These are phyloP conservation scores for Neolamprologus falcicula DNA, from an alignment of 2,113 vertebrate genomes.

Conservation along the genomic window DNA sequence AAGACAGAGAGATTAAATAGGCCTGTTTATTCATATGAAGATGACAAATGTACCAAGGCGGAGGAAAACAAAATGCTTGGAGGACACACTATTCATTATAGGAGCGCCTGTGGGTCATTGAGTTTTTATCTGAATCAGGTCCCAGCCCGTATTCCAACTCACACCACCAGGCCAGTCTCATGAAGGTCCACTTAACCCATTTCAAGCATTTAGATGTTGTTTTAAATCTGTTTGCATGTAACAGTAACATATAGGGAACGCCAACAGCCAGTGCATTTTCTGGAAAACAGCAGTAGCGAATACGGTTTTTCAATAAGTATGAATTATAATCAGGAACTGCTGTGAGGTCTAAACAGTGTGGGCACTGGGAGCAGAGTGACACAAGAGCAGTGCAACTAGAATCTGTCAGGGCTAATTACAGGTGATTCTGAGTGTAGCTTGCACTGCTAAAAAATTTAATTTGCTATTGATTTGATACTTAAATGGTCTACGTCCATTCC, in stretches of 20 bases:
- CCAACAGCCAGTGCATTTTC: neutral
- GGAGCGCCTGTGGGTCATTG: slow-evolving; percentile 60
- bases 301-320: neutral
- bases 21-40: slow-evolving; percentile 71
- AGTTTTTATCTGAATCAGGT: slow-evolving; percentile 67
- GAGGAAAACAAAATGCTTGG: slow-evolving; percentile 46
- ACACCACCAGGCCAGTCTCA: slow-evolving; percentile 29
- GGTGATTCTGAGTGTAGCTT: slow-evolving; percentile 70
- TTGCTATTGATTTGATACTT: slow-evolving; percentile 79
- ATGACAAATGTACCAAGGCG: slow-evolving; percentile 66
- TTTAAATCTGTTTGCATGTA: slow-evolving; percentile 12
- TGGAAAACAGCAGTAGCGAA: neutral
- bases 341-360: neutral
- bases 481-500: slow-evolving; percentile 70
- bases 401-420: slow-evolving; percentile 75
- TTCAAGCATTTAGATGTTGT: slow-evolving; percentile 20
- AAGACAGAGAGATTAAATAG: slow-evolving; percentile 65
- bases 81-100: slow-evolving; percentile 67
- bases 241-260: neutral
- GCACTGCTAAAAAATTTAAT: slow-evolving; percentile 77
- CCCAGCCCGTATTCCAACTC: slow-evolving; percentile 47
- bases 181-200: slow-evolving; percentile 50
- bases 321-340: slow-evolving; percentile 2
- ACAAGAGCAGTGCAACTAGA: slow-evolving; percentile 53
- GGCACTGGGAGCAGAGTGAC: slow-evolving; percentile 46